Evolutionary conservation across 2,888 invertebrate genomes (phyloP), one percentile per base, ranked within the genome.

Genomic region (Gymnoscelis rufifasciata): DNA sequence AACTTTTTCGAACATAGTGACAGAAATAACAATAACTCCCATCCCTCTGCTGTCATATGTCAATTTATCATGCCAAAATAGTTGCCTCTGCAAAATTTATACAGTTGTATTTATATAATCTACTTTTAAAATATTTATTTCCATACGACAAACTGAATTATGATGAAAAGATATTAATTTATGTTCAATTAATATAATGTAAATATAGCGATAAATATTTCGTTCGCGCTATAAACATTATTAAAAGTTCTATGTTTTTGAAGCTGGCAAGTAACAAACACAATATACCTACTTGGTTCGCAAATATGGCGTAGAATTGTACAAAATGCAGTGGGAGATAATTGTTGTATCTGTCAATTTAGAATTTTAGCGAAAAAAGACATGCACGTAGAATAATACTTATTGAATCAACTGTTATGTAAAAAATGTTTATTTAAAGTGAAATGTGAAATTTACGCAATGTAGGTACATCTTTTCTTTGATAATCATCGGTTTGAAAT

Each of bases 301-400:
- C 78, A 78, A 84, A 84, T 78, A 86, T 86, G 86, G 86, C 86
- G 86, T 80, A 83, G 70, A 70, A 74, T 76, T 71, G 72, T 74
- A 74, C 77, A 76, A 78, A 77, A 82, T 81, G 83, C 83, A 82
- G 81, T 79, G 71, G 71, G 68, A 74, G 74, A 66, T 72, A 68
- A 73, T 78, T 79, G 77, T 61, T 77, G 63, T 54, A 77, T 66
- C 74, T 83, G 82, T 81, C 82, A 79, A 76, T 78, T 79, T 74
- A 56, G 70, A 75, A 71, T 69, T 75, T 71, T 74, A 69, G 46
- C 70, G 56, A 65, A 71, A 33, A 77, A 78, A 79, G 77, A 80
- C 71, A 82, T 81, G 77, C 65, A 64, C 62, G 49, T 72, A 70
- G 64, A 47, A 56, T 78, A 74, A 67, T 52, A 66, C 62, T 60